A percentile compares a stretch with the other conserved stretches of the same genome.
Evolutionary conservation across 1,140 invertebrate genomes (phyloP).

Genomic region (Andricus grossulariae): DNA sequence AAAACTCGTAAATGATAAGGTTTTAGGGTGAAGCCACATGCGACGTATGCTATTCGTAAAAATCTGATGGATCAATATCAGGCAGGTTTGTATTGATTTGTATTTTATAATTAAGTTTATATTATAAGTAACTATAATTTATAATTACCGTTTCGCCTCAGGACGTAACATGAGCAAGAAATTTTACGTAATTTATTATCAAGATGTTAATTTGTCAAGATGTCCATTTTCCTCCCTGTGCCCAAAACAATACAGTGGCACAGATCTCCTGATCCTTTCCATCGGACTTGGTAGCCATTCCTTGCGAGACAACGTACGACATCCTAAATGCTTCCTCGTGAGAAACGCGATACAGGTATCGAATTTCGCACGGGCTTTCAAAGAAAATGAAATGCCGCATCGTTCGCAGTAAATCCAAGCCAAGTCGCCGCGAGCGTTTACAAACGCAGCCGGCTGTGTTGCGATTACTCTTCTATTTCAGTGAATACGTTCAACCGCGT

Average conservation of each 20-base stretch:
- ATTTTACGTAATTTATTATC: too few relatives aligned
- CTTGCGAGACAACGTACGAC: background rate
- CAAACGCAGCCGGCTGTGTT: conserved; percentile 13
- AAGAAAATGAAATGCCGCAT: conserved; percentile 28
- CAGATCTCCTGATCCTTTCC: background rate
- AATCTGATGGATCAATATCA: too few relatives aligned
- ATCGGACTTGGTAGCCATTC: background rate
- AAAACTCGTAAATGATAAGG: too few relatives aligned
- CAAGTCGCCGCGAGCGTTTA: conserved; percentile 17
- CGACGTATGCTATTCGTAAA: too few relatives aligned
- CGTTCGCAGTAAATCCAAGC: conserved; percentile 34
- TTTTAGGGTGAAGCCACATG: too few relatives aligned
- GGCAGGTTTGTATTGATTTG: too few relatives aligned
- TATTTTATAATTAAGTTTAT: too few relatives aligned
- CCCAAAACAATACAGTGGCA: background rate
- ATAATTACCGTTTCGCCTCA: too few relatives aligned
- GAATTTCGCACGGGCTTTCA: conserved; percentile 46
- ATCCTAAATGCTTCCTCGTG: conserved; percentile 44
- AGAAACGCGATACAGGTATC: conserved; percentile 51
- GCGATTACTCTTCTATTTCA: conserved; percentile 28
- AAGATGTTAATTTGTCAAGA: too few relatives aligned
- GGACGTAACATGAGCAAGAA: too few relatives aligned
- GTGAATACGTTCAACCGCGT: background rate
- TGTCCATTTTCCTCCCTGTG: too few relatives aligned
- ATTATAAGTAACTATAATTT: too few relatives aligned